Percentiles rank a stretch among this genome's conserved stretches.
These are phyloP conservation scores for Pogonognathellus flavescens DNA, from an alignment of 1,140 invertebrate genomes.

Conservation along the genomic window DNA sequence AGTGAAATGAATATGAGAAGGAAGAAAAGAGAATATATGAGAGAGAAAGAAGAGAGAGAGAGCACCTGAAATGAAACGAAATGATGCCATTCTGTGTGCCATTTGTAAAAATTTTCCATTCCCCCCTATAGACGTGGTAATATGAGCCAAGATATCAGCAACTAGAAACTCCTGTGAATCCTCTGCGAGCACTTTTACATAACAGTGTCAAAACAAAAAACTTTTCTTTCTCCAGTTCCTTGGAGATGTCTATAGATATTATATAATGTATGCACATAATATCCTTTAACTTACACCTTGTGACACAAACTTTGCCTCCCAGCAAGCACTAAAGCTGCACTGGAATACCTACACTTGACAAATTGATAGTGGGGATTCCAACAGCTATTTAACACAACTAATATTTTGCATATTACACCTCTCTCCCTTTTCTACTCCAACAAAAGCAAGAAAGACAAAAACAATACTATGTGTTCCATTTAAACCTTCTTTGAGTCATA, in stretches of 20 bases:
- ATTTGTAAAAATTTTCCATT: conserved; percentile 47
- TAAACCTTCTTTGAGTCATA: no score
- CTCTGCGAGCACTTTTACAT: background rate
- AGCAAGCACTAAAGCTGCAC: conserved; percentile 22
- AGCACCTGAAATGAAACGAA: conserved; percentile 40
- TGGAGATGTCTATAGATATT: conserved; percentile 35
- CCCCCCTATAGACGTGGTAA: conserved; percentile 30
- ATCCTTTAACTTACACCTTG: conserved; percentile 33
- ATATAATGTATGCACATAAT: conserved; percentile 42
- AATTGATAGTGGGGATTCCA: conserved; percentile 9
- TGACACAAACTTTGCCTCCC: conserved; percentile 35
- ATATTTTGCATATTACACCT: no score
- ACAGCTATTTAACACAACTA: no score
- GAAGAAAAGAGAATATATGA: conserved; percentile 18
- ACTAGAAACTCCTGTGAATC: conserved; percentile 4
- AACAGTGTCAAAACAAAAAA: conserved; percentile 41
- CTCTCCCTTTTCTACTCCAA: no score
- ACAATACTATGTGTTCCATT: no score
- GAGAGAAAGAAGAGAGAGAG: background rate
- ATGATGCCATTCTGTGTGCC: conserved; percentile 29
- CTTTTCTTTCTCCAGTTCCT: conserved; percentile 14
- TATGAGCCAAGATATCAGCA: conserved; percentile 19
- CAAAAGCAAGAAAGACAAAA: no score
- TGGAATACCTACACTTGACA: background rate
- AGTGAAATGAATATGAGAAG: background rate